These are phyloP conservation scores for Ceryle rudis DNA, from an alignment of 2,797 vertebrate species.

Conservation along the genomic window DNA sequence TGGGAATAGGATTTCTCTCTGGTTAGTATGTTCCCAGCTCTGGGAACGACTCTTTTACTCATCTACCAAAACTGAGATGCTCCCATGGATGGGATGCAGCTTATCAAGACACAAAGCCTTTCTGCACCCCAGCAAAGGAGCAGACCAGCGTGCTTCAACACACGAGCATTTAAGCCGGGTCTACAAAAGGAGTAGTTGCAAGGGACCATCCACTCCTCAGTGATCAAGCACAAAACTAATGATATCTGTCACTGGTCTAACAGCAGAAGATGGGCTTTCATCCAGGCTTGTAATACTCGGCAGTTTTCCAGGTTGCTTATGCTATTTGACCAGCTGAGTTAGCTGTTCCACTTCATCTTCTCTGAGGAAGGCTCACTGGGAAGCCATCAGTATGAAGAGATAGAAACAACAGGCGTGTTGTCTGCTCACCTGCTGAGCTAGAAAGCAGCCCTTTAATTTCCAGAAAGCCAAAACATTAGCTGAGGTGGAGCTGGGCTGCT, in stretches of 20 bases:
- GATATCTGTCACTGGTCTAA: accelerated
- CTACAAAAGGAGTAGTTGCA: background rate
- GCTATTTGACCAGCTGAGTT: background rate
- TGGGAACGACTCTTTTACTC: background rate
- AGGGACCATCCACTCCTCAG: background rate
- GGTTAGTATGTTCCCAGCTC: background rate
- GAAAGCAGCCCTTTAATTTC: background rate
- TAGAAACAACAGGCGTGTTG: background rate
- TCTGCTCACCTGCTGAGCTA: background rate
- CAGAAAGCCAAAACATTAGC: background rate
- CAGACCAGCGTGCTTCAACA: accelerated
- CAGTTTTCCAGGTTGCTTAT: background rate
- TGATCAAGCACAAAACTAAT: background rate
- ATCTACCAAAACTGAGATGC: background rate
- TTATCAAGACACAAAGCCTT: background rate
- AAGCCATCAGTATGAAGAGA: background rate
- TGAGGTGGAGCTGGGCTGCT: background rate
- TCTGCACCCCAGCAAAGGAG: background rate
- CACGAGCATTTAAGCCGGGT: background rate
- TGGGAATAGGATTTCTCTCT: background rate
- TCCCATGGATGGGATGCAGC: accelerated
- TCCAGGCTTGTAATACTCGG: background rate
- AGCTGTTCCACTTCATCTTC: background rate
- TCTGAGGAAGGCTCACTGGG: background rate
- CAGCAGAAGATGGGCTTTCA: background rate